phyloP scores from a whole-genome alignment of 2,888 invertebrate genomes.

The Adelognathus sp. region DNA sequence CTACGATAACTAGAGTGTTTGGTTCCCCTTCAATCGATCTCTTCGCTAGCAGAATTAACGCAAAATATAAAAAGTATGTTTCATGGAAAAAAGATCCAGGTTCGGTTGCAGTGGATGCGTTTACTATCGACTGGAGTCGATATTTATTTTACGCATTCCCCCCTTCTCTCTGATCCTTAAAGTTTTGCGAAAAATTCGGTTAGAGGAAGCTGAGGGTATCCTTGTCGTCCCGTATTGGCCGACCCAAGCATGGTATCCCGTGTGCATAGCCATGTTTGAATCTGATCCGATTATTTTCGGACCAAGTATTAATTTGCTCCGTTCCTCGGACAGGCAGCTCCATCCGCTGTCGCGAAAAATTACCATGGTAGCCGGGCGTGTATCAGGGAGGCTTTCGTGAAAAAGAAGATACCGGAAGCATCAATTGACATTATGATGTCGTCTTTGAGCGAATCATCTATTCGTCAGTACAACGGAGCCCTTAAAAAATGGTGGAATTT shows the following conservation, averaged over 20 bases:
- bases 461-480: conserved; percentile 17
- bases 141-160: conserved; percentile 44
- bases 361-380: conserved; percentile 20
- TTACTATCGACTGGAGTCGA: conserved; percentile 25
- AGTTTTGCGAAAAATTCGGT: conserved; percentile 18
- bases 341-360: conserved; percentile 22
- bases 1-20: neutral
- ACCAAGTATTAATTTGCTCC: conserved; percentile 5
- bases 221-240: conserved; percentile 29
- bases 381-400: neutral
- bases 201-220: conserved; percentile 12
- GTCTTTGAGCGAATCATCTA: neutral
- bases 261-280: conserved; percentile 12
- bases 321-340: neutral
- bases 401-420: conserved; percentile 1
- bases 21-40: conserved; percentile 27
- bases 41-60: conserved; percentile 25
- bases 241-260: conserved; percentile 32
- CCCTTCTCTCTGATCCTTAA: conserved; percentile 30
- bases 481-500: conserved; percentile 37
- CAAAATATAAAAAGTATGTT: conserved; percentile 23
- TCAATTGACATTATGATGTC: conserved; percentile 1
- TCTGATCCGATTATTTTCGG: conserved; percentile 17
- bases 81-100: conserved; percentile 44
- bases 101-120: conserved; percentile 29